Base-by-base conservation (phyloP, 2,113 vertebrate species). In the Ovis aries region DNA sequence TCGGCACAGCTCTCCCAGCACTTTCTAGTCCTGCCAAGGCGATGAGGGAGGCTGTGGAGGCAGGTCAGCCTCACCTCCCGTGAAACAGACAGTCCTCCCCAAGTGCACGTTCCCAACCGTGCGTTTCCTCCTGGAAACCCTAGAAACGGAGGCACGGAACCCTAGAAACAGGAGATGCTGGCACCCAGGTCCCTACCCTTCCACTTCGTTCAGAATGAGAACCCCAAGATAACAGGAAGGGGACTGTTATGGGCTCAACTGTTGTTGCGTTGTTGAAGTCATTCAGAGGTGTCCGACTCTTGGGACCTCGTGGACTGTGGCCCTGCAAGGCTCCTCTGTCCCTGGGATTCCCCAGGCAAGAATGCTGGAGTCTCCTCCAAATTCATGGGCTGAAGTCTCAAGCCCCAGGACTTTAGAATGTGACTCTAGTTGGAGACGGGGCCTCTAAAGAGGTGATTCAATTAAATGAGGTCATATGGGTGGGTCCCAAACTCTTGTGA, bases 31-130 rank as follows among this genome's bases (percentile, higher is more conserved):
- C 14, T n/a, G 60, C 78, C 90, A 60, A 60, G 77, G 84, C 55
- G 21, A 10, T 8, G 31, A 57, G 48, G 67, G 55, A 0, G 1
- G 17, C 71, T 7, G 6, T 2, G 17, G 15, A 45, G 36, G 17
- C 0, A 77, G 0, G n/a, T 4, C 2, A 2, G 53, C 77, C 29
- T 29, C 2, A 77, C 21, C 33, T 85, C 14, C 2, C 1, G 1
- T 17, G 55, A 45, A 19, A n/a, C 16, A 14, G 40, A 25, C 91
- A 52, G 23, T 25, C 40, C 80, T n/a, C 48, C 62, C 43, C 9
- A 3, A 57, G 59, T 0, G 1, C 14, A 3, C n/a, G 16, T 43
- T 50, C 36, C 15, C 17, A 2, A 64, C 12, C 4, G 29, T 3
- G 36, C 9, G 52, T 50, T 64, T 96, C 95, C 67, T 93, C 29